These are phyloP conservation scores for Atherinomorus stipes DNA, from an alignment of 2,113 vertebrate genomes.

Conservation along the genomic window DNA sequence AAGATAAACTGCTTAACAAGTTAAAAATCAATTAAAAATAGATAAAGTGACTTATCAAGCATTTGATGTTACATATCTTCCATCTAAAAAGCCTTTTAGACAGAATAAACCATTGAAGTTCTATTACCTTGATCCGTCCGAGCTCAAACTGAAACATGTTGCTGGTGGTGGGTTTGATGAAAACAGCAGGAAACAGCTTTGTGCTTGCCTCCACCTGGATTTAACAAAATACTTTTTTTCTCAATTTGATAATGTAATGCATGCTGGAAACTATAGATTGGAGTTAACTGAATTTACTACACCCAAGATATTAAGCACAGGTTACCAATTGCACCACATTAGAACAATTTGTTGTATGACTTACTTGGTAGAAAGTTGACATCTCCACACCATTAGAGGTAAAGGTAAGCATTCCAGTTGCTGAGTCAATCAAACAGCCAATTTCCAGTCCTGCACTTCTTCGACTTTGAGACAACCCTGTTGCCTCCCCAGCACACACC, in stretches of 20 bases:
- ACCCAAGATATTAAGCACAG: background rate
- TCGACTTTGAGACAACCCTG: constrained; percentile 89
- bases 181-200: constrained; percentile 95
- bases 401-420: constrained; percentile 92
- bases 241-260: background rate
- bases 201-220: constrained; percentile 92
- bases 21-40: background rate
- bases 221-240: background rate
- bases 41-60: constrained; percentile 1
- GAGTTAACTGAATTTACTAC: background rate
- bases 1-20: too few species aligned
- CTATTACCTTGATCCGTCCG: constrained; percentile 90
- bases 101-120: constrained; percentile 1
- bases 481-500: constrained; percentile 94
- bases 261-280: background rate
- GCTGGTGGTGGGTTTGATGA: constrained; percentile 92
- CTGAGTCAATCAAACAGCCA: constrained; percentile 91
- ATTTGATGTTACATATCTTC: too few species aligned
- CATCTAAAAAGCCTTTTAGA: too few species aligned
- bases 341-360: constrained; percentile 3
- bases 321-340: background rate
- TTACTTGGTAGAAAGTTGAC: constrained; percentile 90
- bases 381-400: constrained; percentile 93
- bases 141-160: constrained; percentile 96
- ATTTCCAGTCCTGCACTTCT: constrained; percentile 92